Percentiles rank a stretch among this genome's conserved stretches.
phyloP scores from a whole-genome alignment of 92 coral and sea anemone species.

The Umimayanthus chanpuru region DNA sequence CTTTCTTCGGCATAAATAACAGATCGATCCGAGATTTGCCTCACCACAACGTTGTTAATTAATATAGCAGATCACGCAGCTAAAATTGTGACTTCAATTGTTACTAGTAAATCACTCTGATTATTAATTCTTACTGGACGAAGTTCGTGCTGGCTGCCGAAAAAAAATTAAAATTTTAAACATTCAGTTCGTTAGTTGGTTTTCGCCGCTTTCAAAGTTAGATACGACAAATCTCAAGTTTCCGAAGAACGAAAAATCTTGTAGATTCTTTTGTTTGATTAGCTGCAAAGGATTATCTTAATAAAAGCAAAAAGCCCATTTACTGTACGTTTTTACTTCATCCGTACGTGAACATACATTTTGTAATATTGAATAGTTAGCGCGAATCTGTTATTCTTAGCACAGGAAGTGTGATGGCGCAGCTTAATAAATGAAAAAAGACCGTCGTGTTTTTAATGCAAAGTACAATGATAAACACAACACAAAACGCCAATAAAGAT shows the following conservation, averaged over 20 bases:
- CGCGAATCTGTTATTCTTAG: conserved; percentile 3
- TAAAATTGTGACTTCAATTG: background rate
- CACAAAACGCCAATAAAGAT: background rate
- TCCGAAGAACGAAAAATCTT: background rate
- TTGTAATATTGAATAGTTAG: background rate
- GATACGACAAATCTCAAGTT: background rate
- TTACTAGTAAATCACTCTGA: background rate
- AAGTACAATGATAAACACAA: background rate
- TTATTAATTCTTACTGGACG: background rate
- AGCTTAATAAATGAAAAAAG: background rate
- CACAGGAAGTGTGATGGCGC: background rate
- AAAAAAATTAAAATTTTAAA: no score
- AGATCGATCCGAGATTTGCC: background rate
- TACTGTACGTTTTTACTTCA: background rate
- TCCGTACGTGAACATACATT: background rate
- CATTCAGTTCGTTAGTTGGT: background rate
- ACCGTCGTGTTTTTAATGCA: background rate
- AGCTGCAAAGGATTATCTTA: background rate
- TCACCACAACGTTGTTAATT: background rate
- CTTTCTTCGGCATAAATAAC: background rate
- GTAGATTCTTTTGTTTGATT: background rate
- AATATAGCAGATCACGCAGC: background rate
- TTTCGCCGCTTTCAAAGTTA: background rate
- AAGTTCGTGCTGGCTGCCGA: background rate
- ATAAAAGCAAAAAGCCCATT: background rate